A percentile compares a stretch with the other conserved stretches of the same genome.
phyloP scores from a whole-genome alignment of 2,888 invertebrate genomes.

The Ormia ochracea region DNA sequence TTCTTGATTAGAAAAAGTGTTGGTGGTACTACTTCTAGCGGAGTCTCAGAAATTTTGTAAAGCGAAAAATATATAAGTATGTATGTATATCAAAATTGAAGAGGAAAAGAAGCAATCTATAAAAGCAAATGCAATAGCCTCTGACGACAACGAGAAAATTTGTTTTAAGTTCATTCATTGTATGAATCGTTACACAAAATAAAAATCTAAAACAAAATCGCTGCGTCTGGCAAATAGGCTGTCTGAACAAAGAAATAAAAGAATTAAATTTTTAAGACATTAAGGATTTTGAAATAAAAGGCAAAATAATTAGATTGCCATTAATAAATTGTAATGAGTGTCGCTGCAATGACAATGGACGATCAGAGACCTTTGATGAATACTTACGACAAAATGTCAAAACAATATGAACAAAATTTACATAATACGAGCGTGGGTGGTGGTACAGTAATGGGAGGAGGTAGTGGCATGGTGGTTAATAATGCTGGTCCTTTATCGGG shows the following conservation, averaged over 20 bases:
- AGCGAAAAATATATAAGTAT: too few relatives aligned
- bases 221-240: constrained; percentile 21
- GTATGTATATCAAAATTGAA: constrained; percentile 53
- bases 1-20: constrained; percentile 63
- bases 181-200: constrained; percentile 22
- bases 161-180: constrained; percentile 45
- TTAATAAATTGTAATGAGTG: constrained; percentile 68
- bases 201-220: constrained; percentile 30
- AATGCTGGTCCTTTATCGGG: constrained; percentile 68
- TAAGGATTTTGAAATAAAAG: constrained; percentile 52
- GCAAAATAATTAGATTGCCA: constrained; percentile 35
- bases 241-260: constrained; percentile 6
- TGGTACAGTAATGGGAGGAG: constrained; percentile 60
- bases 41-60: constrained; percentile 50
- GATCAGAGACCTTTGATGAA: constrained; percentile 77
- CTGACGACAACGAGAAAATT: constrained; percentile 54
- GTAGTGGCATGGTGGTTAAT: constrained; percentile 52
- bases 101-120: constrained; percentile 48
- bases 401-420: constrained; percentile 73
- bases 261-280: constrained; percentile 10
- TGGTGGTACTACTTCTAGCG: constrained; percentile 46
- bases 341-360: constrained; percentile 77
- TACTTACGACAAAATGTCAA: constrained; percentile 74
- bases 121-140: constrained; percentile 53
- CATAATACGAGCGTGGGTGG: constrained; percentile 64